Conservation (phyloP, 2,113 vertebrate genomes). For the Alligator sinensis region DNA sequence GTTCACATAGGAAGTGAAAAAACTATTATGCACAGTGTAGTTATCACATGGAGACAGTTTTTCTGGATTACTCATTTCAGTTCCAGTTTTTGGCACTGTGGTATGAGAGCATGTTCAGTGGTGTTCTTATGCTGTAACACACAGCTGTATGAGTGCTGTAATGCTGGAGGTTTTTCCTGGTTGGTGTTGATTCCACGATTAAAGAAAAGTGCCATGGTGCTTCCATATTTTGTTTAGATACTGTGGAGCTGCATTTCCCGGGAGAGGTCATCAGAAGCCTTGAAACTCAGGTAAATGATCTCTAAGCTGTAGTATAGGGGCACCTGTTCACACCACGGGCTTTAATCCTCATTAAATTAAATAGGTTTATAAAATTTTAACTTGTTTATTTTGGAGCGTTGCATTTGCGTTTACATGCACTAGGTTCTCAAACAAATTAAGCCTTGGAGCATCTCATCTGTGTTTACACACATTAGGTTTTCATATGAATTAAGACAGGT, state of each 20-base stretch:
- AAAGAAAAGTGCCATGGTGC: background rate
- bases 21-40: background rate
- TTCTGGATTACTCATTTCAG: background rate
- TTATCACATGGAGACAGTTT: background rate
- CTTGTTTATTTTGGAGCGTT: too few relatives aligned
- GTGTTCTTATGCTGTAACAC: background rate
- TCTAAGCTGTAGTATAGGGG: background rate
- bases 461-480: too few relatives aligned
- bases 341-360: too few relatives aligned
- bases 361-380: too few relatives aligned
- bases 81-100: constrained; percentile 14
- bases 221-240: background rate
- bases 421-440: too few relatives aligned
- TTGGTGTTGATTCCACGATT: background rate
- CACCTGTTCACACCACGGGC: too few relatives aligned
- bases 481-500: too few relatives aligned
- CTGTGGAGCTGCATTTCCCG: background rate
- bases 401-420: too few relatives aligned
- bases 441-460: too few relatives aligned
- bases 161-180: background rate
- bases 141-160: background rate
- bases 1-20: constrained; percentile 22
- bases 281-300: background rate
- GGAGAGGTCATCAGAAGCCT: background rate
- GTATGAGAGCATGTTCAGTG: background rate